Base-by-base conservation (phyloP, 2,888 invertebrate genomes). In the Lucinisca nassula region DNA sequence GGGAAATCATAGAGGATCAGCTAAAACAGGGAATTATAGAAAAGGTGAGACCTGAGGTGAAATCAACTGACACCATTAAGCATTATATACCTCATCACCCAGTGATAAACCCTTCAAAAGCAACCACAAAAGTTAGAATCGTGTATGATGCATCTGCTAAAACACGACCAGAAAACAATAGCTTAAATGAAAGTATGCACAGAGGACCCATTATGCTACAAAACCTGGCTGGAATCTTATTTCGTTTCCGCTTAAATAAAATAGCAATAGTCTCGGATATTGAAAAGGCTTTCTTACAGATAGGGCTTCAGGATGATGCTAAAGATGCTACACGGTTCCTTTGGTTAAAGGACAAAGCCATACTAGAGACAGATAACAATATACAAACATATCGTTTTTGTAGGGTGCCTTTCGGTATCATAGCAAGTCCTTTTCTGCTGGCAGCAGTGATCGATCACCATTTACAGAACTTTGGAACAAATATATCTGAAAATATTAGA, bases 1-100 rank as follows among this genome's bases (percentile, higher is more conserved):
- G 58, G 21, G 17, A 30, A 12, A 78, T 86, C 0, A 86, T 86
- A 17, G n/a, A 77, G n/a, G 75, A 82, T 14, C 86, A 86, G 55
- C 35, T 61, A 2, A 38, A 79, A 1, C 51, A 75, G 72, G 85
- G 88, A 17, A 70, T 82, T 3, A 83, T 85, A 8, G 85, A 88
- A 40, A 82, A 82, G 30, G 82, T 79, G n/a, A n/a, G n/a, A 3
- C 45, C 27, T 17, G 30, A 27, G 21, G 14, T 38, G 0, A 14
- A 30, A 21, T 30, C 74, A 24, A 55, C 72, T 73, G 76, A 45
- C n/a, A n/a, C n/a, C n/a, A 51, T 45, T 0, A n/a, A 74, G 30
- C 85, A 85, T 32, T 85, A 85, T 40, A 61, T 85, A 32, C 80
- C 81, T 1, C 85, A 85, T 37, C 85, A 81, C 38, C 77, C 80